Evolutionary conservation across 2,113 vertebrate species (phyloP), one percentile per base, ranked within the genome.

Genomic region (Ailurus styani): DNA sequence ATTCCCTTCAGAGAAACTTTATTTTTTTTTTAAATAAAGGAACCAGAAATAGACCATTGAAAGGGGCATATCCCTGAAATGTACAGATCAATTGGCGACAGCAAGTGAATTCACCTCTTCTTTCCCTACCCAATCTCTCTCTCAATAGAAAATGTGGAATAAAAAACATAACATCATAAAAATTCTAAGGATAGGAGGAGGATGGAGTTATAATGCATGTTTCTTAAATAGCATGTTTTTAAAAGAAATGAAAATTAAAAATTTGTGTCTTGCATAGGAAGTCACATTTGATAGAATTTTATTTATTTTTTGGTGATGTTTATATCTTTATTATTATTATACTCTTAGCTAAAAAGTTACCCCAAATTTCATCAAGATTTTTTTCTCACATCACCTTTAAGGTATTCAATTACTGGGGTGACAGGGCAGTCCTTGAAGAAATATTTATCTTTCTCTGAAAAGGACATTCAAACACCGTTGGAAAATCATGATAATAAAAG

Each of bases 401-500:
- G 87, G 37, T 57, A 96, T 77, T 93, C 95, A 95, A 97, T 97
- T 98, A 85, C 52, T 50, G 27, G 47, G 50, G 85, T 91, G 60
- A 97, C 62, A 96, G 87, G 68, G 21, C 34, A 78, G 20, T 77
- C 4, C 11, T 83, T 60, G 34, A 29, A 57, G 13, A 96, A 82
- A 96, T 97, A 95, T 97, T 97, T 97, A 89, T 93, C 68, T 50
- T 95, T 97, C 91, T 96, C 7, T 62, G 40, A 79, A 72, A 91
- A 96, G 90, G 91, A 60, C 96, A 97, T 96, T 98, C 94, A 96
- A 96, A 96, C 55, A 96, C 87, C 70, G 73, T 96, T 98, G 96
- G 90, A 97, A 98, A 98, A 97, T 89, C 90, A 91, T 47, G 90
- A 96, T 95, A 98, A 93, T 96, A 98, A 98, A 97, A 93, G 79